Conservation (phyloP, 2,113 vertebrate genomes). For the Chaetorhynchus papuensis region DNA sequence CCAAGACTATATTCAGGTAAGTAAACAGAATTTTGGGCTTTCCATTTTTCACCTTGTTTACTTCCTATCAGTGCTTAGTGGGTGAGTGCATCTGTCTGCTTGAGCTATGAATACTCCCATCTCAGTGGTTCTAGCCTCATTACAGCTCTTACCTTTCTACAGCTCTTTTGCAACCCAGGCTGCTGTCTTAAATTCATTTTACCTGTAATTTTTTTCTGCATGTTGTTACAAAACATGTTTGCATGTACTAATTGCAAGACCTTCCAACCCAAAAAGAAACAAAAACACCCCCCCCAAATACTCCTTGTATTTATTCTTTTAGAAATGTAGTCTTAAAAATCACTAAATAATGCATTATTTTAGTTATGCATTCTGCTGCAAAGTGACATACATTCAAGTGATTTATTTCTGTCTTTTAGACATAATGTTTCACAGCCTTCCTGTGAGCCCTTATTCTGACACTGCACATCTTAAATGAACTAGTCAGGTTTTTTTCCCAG, state of each 20-base stretch:
- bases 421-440: not conserved
- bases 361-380: not conserved
- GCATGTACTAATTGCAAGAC: not conserved
- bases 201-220: not conserved
- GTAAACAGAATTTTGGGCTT: not conserved
- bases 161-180: not conserved
- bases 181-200: not conserved
- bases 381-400: not conserved
- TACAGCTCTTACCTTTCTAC: not conserved
- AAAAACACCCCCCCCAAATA: rapidly evolving
- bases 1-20: not conserved
- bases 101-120: not conserved
- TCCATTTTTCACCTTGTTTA: not conserved
- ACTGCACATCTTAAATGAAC: not conserved
- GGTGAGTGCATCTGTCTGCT: not conserved
- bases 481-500: not conserved
- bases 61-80: not conserved
- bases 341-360: not conserved
- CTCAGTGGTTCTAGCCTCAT: not conserved
- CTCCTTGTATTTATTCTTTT: not conserved
- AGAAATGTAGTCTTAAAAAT: not conserved
- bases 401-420: not conserved
- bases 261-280: not conserved
- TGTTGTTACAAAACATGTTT: not conserved
- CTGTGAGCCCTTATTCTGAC: not conserved